phyloP scores from a whole-genome alignment of 2,888 invertebrate species.

The Eudasyphora cyanicolor region DNA sequence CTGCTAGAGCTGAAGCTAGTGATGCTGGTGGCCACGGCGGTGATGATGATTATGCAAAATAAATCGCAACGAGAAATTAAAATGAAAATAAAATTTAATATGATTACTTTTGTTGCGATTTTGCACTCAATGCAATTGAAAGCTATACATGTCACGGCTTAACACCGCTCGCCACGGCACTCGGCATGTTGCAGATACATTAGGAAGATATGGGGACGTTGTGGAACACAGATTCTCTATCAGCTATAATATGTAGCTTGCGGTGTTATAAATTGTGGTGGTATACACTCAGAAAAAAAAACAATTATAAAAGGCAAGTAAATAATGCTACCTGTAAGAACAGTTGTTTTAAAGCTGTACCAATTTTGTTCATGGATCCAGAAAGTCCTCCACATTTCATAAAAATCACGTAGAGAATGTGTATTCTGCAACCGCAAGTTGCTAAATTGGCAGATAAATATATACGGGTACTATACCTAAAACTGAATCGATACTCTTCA shows the following conservation, averaged over 20 bases:
- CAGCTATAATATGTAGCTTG: neutral
- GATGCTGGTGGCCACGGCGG: conserved; percentile 14
- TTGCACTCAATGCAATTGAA: conserved; percentile 35
- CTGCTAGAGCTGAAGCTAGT: neutral
- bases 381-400: too few species aligned
- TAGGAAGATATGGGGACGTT: neutral
- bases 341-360: too few species aligned
- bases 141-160: neutral
- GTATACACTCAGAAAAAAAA: too few species aligned
- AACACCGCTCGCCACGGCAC: neutral
- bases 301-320: too few species aligned
- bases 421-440: too few species aligned
- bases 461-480: too few species aligned
- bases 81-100: conserved; percentile 62
- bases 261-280: neutral
- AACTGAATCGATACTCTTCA: too few species aligned
- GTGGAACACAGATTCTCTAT: neutral
- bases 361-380: too few species aligned
- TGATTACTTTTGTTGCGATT: conserved; percentile 56
- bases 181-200: neutral
- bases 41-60: conserved; percentile 56
- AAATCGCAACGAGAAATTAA: conserved; percentile 33
- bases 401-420: too few species aligned
- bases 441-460: too few species aligned
- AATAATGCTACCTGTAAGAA: too few species aligned